Evolutionary conservation across 2,888 invertebrate genomes (phyloP).

Genomic region (Drosophila quinaria): DNA sequence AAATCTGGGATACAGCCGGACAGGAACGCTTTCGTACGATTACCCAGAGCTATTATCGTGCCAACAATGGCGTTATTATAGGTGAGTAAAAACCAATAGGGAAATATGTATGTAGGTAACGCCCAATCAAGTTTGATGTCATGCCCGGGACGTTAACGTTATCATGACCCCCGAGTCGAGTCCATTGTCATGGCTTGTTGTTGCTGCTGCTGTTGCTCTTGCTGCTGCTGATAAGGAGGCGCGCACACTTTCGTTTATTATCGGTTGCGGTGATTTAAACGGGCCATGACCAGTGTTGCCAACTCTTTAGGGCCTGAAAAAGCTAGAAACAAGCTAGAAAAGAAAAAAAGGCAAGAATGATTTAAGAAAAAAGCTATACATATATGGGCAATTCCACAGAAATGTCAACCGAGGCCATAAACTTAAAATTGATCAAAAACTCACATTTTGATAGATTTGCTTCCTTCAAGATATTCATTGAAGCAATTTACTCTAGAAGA

Average conservation of each 20-base stretch:
- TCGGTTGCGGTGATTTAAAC: conserved; percentile 57
- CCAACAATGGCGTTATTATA: conserved; percentile 98
- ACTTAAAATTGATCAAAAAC: too few species aligned
- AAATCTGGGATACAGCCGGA: conserved; percentile 99
- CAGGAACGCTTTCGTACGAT: conserved; percentile 98
- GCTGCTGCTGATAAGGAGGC: conserved; percentile 37
- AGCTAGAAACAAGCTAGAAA: too few species aligned
- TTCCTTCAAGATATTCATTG: too few species aligned
- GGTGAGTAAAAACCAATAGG: conserved; percentile 86
- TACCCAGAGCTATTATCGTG: conserved; percentile 98
- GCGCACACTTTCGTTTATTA: conserved; percentile 40
- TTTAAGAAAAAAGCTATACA: too few species aligned
- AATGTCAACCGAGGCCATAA: too few species aligned
- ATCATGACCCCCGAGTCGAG: conserved; percentile 40
- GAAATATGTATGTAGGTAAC: conserved; percentile 14
- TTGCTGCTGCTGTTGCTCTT: conserved; percentile 11
- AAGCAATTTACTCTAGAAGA: too few species aligned
- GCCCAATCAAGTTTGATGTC: conserved; percentile 45
- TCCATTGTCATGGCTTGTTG: conserved; percentile 27
- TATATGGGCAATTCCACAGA: too few species aligned
- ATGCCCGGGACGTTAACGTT: conserved; percentile 24
- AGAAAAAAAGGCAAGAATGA: too few species aligned
- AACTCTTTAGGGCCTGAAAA: too few species aligned
- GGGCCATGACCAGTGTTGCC: neutral
- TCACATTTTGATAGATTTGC: too few species aligned